Evolutionary conservation across 2,113 vertebrate species (phyloP), one percentile per base, ranked within the genome.

Genomic region (Laticauda laticaudata): DNA sequence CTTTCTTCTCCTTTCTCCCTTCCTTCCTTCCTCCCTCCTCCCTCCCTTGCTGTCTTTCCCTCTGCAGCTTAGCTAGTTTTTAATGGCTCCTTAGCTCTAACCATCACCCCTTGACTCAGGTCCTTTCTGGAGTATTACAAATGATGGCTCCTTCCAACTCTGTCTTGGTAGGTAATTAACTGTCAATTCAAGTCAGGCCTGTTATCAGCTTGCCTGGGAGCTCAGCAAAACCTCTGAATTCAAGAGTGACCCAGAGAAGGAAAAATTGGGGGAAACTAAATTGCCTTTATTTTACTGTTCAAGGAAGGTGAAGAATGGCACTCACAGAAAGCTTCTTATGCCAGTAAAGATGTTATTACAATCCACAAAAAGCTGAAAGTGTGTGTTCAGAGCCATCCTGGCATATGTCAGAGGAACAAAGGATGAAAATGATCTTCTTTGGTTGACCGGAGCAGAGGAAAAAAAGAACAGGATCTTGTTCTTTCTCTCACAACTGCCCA

Each of bases 151-250:
- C 93, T 86, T 51, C 64, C 91, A 61, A 61, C 18, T 2, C 53
- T 90, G 91, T 87, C 94, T 92, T n/a, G 87, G 29, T 91, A 45
- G 91, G 90, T 93, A 93, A 95, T 93, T 94, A 95, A 91, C 86
- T 57, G 54, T 61, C 51, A 34, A 59, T 85, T 92, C 29, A 88
- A 95, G 5, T 93, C n/a, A 43, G 6, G 18, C 43, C 87, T 9
- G 10, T 54, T 29, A 26, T 3, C 14, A 56, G 20, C 54, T 89
- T 15, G n/a, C 29, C 43, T 18, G 3, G 45, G 51, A 92, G 5
- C 7, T 61, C 26, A 34, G 39, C n/a, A 55, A 23, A 34, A 12
- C 61, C 26, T 10, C 1, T 1, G 45, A 81, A 4, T 87, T 61
- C 43, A 64, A 45, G 53, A 57, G 10, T 55, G 55, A 34, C 53